Base-by-base conservation (phyloP, 2,888 invertebrate species). In the Orthosia gothica region DNA sequence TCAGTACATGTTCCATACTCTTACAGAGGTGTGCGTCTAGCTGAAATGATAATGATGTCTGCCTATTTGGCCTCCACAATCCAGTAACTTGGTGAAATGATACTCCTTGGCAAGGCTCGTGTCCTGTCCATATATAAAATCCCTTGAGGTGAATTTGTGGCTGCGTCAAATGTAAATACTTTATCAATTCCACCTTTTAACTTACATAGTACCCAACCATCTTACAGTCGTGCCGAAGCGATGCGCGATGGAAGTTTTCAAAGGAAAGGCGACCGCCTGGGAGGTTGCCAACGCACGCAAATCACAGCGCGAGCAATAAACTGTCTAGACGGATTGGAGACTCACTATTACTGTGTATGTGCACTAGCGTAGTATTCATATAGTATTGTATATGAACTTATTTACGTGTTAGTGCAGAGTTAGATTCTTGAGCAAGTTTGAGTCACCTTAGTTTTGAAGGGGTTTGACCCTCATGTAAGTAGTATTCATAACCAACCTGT, bases 301-400 rank as follows among this genome's bases (percentile, higher is more conserved):
- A 61, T 70, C 74, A 69, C 65, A 32, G 20, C 61, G 66, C 52
- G 66, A 26, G 84, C 76, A 74, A 83, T 86, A 86, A 86, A 86
- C 70, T 47, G 86, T 86, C 86, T 86, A 86, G 86, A 86, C 86
- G 69, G 63, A 77, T 76, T 57, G 80, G 77, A 84, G 86, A 75
- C 86, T 74, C n/a, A 5, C 57, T 59, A 32, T 4, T 11, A 47
- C 65, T 55, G 18, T 18, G 26, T 45, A 9, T 20, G 11, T 23
- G 45, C 52, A 23, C 23, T 20, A 45, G 47, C 23, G 1, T 16
- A 26, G 32, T 57, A 5, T 20, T 47, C 65, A 13, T 32, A 12
- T 15, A 64, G 26, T 20, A 20, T 18, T 4, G 32, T 18, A 20
- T 54, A 26, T 26, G 26, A 26, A 63, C 63, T n/a, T 58, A 58